Base-by-base conservation (phyloP, 2,888 invertebrate species). In the Drosophila quinaria region DNA sequence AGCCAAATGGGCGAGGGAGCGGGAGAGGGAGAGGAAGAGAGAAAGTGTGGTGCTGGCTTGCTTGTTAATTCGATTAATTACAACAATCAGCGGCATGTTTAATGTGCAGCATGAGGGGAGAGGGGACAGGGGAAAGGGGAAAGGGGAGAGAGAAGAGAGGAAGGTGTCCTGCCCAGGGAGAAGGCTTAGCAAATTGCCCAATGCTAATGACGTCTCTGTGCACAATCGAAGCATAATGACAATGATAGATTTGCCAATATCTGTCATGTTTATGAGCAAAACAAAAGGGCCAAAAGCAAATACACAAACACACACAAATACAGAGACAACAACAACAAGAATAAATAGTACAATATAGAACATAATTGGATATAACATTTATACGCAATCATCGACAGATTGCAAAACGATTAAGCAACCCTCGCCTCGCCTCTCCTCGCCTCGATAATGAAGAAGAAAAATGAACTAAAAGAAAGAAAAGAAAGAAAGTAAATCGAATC, bases 221-320 rank as follows among this genome's bases (percentile, higher is more conserved):
- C 31, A 65, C 91, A 92, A 92, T 92, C 92, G 91, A 91, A 91
- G 86, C 90, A 91, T 91, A 92, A 92, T 92, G 92, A 92, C 92
- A 92, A 91, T 92, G 92, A 92, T 92, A 90, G 92, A 92, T 92
- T 92, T 92, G 87, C 89, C 89, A 90, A 92, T 92, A 92, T 92
- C 91, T 91, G 92, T 92, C 92, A 92, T 91, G 91, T 91, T 85
- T 89, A 89, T 81, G 81, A 61, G 66, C 78, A 77, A 88, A 86
- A 85, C 81, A 81, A 87, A 84, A 70, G 74, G 71, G 64, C 58
- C 52, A 50, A 54, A 35, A 41, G 51, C 9, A 49, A 42, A 52
- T n/a, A 29, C 13, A 52, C 31, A 58, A 2, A 60, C 51, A 59
- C 8, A 37, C 19, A 59, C 25, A 54, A 9, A 31, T 15, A 29